Evolutionary conservation across 2,797 vertebrate species (phyloP).

Genomic region (Taenioides sp.): DNA sequence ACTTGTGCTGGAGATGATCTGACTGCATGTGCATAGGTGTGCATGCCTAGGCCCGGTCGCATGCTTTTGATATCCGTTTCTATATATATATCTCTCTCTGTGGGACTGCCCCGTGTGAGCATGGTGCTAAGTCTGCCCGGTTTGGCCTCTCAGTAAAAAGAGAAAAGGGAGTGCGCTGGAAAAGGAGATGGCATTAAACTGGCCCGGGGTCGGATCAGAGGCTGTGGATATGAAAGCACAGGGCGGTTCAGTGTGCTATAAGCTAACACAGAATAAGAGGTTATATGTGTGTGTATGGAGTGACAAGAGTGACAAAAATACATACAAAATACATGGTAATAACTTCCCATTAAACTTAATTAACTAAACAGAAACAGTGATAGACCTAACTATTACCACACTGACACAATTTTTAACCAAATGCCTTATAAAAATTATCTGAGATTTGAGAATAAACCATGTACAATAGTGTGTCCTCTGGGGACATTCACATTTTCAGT

Average conservation of each 20-base stretch:
- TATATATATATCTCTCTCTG: constrained; percentile 14
- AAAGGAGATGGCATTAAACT: constrained; percentile 66
- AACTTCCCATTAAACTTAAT: neutral
- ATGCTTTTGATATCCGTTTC: constrained; percentile 38
- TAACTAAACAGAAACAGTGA: too few species aligned
- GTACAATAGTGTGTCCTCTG: too few species aligned
- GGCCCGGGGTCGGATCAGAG: constrained; percentile 50
- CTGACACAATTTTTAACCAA: neutral
- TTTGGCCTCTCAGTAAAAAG: constrained; percentile 48
- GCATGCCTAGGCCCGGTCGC: constrained; percentile 57
- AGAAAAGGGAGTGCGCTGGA: constrained; percentile 46
- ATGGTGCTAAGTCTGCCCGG: constrained; percentile 61
- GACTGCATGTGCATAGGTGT: constrained; percentile 52
- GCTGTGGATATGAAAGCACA: constrained; percentile 18
- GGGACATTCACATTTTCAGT: too few species aligned
- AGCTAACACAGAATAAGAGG: neutral
- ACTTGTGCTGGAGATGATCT: constrained; percentile 43
- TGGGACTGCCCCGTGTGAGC: constrained; percentile 65
- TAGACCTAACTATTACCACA: too few species aligned
- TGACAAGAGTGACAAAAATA: neutral
- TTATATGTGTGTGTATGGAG: constrained; percentile 15
- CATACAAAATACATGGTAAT: neutral
- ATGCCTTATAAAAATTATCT: too few species aligned
- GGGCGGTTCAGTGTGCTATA: constrained; percentile 17
- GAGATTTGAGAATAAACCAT: too few species aligned